These are phyloP conservation scores for Lophochroa leadbeateri DNA, from an alignment of 2,113 vertebrate species.

Conservation along the genomic window DNA sequence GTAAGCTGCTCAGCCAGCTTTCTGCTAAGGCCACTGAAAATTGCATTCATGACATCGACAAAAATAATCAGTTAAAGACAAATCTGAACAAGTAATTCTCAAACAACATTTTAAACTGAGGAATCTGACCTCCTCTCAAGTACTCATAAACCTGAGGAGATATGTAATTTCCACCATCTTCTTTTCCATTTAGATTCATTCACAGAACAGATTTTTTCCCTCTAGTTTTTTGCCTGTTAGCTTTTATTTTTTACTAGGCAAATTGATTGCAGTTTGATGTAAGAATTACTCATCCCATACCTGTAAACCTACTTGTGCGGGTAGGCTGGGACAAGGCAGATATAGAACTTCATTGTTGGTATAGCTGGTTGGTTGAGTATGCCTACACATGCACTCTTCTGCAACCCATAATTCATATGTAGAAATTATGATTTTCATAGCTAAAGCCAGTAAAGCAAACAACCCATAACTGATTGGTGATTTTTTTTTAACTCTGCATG, in stretches of 20 bases:
- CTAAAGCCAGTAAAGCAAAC: neutral
- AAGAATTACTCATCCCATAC: neutral
- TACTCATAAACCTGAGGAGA: neutral
- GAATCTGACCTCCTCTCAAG: neutral
- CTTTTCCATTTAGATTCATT: neutral
- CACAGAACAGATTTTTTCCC: neutral
- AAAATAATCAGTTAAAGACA: conserved; percentile 12
- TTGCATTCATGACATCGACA: neutral
- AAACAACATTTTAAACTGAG: neutral
- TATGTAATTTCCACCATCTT: neutral
- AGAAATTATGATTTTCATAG: neutral
- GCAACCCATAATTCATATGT: neutral
- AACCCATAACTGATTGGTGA: neutral
- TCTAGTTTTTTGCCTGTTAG: neutral
- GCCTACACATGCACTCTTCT: neutral
- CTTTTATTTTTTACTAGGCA: neutral
- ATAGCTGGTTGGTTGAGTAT: neutral
- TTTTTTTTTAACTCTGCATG: neutral
- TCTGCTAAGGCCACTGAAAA: conserved; percentile 38
- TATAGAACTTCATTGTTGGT: neutral
- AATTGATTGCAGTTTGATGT: neutral
- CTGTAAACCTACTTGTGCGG: neutral
- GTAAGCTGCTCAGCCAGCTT: conserved; percentile 35
- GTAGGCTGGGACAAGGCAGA: neutral
- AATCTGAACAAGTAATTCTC: neutral